These are phyloP conservation scores for Porites cylindrica DNA, from an alignment of 92 coral and sea anemone genomes.

Conservation along the genomic window DNA sequence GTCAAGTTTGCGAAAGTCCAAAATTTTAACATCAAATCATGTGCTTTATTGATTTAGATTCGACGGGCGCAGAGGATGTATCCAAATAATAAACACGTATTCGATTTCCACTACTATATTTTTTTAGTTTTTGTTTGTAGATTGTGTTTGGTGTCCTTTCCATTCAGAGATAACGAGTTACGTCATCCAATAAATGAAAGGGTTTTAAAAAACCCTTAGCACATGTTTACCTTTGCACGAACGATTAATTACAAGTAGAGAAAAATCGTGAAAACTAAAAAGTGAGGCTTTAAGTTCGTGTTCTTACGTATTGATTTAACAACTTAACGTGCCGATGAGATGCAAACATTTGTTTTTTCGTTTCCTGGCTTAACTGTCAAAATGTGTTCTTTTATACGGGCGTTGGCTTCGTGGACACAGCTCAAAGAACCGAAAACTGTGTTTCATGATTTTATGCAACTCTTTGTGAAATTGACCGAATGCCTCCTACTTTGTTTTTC, in stretches of 20 bases:
- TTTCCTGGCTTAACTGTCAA: neutral
- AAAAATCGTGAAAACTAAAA: neutral
- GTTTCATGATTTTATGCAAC: too few species aligned
- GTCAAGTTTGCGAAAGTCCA: too few species aligned
- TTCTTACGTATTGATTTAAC: neutral
- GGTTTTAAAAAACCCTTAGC: neutral
- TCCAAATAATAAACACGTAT: conserved; percentile 55
- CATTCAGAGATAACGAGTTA: neutral
- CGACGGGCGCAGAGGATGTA: conserved; percentile 36
- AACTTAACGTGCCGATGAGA: neutral
- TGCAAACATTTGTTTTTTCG: neutral
- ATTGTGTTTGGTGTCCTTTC: conserved; percentile 4
- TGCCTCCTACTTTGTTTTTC: too few species aligned
- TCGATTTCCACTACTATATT: too few species aligned
- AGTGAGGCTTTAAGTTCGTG: neutral
- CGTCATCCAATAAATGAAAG: conserved; percentile 7
- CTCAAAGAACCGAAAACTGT: neutral
- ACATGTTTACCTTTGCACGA: neutral
- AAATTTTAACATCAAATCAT: too few species aligned
- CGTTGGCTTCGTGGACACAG: neutral
- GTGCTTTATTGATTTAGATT: too few species aligned
- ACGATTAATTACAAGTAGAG: neutral
- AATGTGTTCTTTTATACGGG: neutral
- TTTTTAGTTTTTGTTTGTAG: conserved; percentile 19
- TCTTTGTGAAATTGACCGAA: too few species aligned